phyloP scores from a whole-genome alignment of 2,888 invertebrate species.

The Yponomeuta sedellus region DNA sequence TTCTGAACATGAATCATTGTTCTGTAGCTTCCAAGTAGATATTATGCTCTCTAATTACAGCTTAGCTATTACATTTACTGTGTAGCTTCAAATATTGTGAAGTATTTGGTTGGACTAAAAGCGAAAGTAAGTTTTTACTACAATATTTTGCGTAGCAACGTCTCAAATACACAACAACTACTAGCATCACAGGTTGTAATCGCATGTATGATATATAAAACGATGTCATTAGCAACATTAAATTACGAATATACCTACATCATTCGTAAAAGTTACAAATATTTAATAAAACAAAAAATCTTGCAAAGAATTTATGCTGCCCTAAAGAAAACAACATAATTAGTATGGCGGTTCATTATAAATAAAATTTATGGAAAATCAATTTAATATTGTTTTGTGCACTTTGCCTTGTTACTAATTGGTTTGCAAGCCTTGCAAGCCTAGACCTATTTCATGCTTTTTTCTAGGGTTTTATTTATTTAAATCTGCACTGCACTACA shows the following conservation, averaged over 20 bases:
- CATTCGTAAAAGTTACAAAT: too few species aligned
- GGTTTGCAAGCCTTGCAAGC: not conserved
- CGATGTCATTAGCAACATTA: too few species aligned
- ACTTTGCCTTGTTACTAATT: not conserved
- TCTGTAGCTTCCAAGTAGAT: slow-evolving; percentile 15
- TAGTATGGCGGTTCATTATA: too few species aligned
- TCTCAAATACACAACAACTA: not conserved
- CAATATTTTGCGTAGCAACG: not conserved
- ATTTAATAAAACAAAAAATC: too few species aligned
- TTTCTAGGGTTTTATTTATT: not conserved
- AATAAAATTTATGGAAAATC: too few species aligned
- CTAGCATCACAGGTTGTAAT: not conserved
- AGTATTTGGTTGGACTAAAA: not conserved
- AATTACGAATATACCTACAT: too few species aligned
- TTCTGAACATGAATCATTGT: slow-evolving; percentile 22
- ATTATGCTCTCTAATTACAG: slow-evolving; percentile 17
- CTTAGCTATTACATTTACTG: slow-evolving; percentile 12
- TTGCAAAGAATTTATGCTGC: too few species aligned
- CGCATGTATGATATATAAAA: too few species aligned
- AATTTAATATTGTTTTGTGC: not conserved
- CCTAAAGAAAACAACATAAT: too few species aligned
- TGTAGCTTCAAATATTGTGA: not conserved
- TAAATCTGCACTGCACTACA: not conserved
- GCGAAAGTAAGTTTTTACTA: not conserved
- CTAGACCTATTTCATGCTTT: not conserved